A percentile compares a stretch with the other conserved stretches of the same genome.
Evolutionary conservation across 2,113 vertebrate genomes (phyloP).

Genomic region (Rhabdomys dilectus): DNA sequence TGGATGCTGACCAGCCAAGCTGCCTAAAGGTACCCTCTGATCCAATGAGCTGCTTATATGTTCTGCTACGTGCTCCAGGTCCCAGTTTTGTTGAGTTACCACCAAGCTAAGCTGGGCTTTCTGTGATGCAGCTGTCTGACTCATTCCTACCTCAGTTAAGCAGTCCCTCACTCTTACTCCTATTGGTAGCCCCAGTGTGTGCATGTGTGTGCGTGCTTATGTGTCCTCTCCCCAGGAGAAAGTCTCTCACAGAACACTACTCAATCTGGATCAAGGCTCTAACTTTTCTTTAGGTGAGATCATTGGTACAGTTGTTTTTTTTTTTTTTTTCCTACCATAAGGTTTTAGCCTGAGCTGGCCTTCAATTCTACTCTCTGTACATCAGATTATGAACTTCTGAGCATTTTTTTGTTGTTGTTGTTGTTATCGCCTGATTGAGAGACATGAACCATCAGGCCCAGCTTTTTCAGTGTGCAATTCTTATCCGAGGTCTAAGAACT

Average conservation of each 20-base stretch:
- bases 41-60: too few relatives aligned
- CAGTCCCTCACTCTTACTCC: not conserved
- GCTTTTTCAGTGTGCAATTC: not conserved
- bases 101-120: not conserved
- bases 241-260: not conserved
- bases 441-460: not conserved
- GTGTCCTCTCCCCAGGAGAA: not conserved
- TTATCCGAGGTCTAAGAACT: not conserved
- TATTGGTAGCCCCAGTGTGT: too few relatives aligned
- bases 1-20: not conserved
- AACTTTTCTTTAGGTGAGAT: not conserved
- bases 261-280: not conserved
- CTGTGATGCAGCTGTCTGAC: not conserved
- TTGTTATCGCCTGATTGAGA: not conserved
- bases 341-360: not conserved
- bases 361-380: not conserved
- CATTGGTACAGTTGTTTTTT: too few relatives aligned
- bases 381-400: not conserved
- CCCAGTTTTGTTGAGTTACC: not conserved
- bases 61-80: not conserved
- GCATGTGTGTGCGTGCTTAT: not conserved
- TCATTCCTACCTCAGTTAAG: not conserved
- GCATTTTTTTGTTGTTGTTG: not conserved
- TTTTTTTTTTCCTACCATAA: not conserved
- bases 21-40: not conserved